These are phyloP conservation scores for Chrysolina americana DNA, from an alignment of 2,888 invertebrate genomes.

Conservation along the genomic window DNA sequence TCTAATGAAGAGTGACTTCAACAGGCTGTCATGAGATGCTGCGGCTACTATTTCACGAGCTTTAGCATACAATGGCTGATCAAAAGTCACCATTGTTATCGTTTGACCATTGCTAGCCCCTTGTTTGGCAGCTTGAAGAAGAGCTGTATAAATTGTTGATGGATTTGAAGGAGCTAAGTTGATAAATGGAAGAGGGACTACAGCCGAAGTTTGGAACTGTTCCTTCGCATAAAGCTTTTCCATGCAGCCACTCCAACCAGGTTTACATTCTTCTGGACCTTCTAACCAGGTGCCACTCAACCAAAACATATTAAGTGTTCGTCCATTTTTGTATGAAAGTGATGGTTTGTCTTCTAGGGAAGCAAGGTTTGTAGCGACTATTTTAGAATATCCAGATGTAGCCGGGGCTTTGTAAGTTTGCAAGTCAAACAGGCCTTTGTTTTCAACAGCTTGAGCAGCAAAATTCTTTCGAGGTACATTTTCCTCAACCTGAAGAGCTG, in stretches of 20 bases:
- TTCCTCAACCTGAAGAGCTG: conserved; percentile 28
- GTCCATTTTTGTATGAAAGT: conserved; percentile 23
- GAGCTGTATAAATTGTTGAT: conserved; percentile 27
- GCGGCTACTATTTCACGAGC: conserved; percentile 41
- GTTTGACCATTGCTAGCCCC: conserved; percentile 23
- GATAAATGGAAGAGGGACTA: conserved; percentile 28
- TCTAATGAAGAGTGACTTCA: conserved; percentile 30
- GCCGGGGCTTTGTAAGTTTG: conserved; percentile 18
- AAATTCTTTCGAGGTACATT: conserved; percentile 25
- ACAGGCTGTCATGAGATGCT: conserved; percentile 38
- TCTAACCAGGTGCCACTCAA: conserved; percentile 24
- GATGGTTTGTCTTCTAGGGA: conserved; percentile 21
- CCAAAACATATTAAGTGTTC: conserved; percentile 29
- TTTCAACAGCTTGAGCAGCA: conserved; percentile 24
- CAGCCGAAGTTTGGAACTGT: conserved; percentile 29
- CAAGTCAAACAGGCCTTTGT: conserved; percentile 18
- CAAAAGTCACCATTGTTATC: conserved; percentile 41
- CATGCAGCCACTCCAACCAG: conserved; percentile 26
- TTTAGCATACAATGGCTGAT: conserved; percentile 44
- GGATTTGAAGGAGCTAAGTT: conserved; percentile 29
- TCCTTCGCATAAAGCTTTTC: conserved; percentile 22
- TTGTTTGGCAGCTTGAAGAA: conserved; percentile 23
- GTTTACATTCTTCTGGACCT: conserved; percentile 25
- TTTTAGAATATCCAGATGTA: conserved; percentile 18
- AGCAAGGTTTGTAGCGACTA: conserved; percentile 8